Conservation (phyloP, 2,888 invertebrate species). For the Synanthedon vespiformis region DNA sequence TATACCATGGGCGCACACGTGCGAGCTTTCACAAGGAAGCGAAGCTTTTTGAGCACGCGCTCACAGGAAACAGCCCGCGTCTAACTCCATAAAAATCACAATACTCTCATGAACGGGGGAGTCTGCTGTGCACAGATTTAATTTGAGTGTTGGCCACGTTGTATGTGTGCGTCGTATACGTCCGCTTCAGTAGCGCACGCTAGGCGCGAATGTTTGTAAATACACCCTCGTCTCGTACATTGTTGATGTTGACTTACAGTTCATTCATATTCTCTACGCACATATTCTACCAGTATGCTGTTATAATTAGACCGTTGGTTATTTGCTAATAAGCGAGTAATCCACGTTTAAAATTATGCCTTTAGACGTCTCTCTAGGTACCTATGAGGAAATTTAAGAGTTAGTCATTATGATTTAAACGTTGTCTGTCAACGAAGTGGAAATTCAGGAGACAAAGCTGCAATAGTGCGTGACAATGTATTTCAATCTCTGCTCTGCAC, state of each 20-base stretch:
- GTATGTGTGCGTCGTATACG: constrained; percentile 28
- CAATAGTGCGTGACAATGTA: constrained; percentile 26
- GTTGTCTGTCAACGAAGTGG: too few species aligned
- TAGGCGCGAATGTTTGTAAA: constrained; percentile 62
- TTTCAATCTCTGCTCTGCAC: constrained; percentile 34
- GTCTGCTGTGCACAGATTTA: constrained; percentile 32
- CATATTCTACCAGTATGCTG: too few species aligned
- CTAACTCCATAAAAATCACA: constrained; percentile 7
- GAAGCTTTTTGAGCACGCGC: constrained; percentile 34
- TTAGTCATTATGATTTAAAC: too few species aligned
- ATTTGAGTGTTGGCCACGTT: constrained; percentile 36
- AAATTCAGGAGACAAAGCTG: constrained; percentile 9
- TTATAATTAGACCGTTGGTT: too few species aligned
- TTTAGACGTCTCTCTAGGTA: too few species aligned
- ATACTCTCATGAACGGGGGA: constrained; percentile 16
- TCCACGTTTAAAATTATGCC: too few species aligned
- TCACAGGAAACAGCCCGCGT: constrained; percentile 26
- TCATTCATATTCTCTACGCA: background rate
- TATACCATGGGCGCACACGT: constrained; percentile 42
- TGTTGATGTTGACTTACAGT: constrained; percentile 32
- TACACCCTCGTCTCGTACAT: constrained; percentile 30
- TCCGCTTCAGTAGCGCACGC: constrained; percentile 36
- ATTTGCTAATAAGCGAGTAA: too few species aligned
- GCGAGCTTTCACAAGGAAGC: constrained; percentile 39
- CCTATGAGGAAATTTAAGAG: too few species aligned